These are phyloP conservation scores for Myiotriccus ornatus DNA, from an alignment of 2,797 vertebrate species.

Conservation along the genomic window DNA sequence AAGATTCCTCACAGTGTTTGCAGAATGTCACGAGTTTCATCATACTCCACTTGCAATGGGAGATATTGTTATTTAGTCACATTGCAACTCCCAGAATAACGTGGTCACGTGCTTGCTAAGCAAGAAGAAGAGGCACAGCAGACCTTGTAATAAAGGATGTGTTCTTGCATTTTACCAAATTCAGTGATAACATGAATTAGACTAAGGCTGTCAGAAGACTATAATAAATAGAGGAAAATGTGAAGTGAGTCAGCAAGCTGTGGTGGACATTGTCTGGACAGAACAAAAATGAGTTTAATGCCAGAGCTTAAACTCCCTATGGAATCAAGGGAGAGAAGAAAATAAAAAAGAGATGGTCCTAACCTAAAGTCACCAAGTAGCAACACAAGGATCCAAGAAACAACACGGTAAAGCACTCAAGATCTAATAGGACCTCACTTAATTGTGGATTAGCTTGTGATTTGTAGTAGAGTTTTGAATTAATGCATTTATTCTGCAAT, in stretches of 20 bases:
- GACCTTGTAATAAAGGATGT: neutral
- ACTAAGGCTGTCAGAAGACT: neutral
- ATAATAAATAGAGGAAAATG: neutral
- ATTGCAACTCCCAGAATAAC: constrained; percentile 18
- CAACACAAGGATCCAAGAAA: neutral
- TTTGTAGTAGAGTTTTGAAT: neutral
- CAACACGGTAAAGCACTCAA: neutral
- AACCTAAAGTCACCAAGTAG: neutral
- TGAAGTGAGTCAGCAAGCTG: neutral
- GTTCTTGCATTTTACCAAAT: neutral
- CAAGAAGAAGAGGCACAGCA: neutral
- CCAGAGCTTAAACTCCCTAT: neutral
- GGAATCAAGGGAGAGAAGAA: neutral
- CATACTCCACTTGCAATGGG: neutral
- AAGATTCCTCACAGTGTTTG: neutral
- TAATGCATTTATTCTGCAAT: neutral
- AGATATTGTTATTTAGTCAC: neutral
- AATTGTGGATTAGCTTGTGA: neutral
- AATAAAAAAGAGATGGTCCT: neutral
- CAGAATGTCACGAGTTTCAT: neutral
- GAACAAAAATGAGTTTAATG: neutral
- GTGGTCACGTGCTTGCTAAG: neutral
- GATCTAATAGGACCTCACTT: neutral
- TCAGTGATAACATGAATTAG: neutral
- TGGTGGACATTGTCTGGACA: neutral